Conservation (phyloP, 2,113 vertebrate species). For the Amphilophus citrinellus region DNA sequence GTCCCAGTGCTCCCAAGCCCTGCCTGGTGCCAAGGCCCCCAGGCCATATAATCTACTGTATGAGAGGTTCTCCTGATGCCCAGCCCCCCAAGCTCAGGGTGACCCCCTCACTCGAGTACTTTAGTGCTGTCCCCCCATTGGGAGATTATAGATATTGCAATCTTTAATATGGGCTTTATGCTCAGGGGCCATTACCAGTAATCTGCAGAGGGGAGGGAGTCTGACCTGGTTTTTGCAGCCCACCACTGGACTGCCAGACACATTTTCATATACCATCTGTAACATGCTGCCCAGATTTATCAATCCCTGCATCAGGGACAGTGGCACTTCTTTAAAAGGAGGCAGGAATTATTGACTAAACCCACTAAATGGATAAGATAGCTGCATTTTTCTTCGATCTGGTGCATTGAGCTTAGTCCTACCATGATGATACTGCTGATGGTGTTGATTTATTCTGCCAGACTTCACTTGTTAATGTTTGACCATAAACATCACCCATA, state of each 20-base stretch:
- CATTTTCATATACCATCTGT: constrained; percentile 80
- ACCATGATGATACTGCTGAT: constrained; percentile 30
- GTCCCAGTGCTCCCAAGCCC: constrained; percentile 54
- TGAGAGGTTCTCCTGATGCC: constrained; percentile 63
- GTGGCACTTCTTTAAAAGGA: constrained; percentile 41
- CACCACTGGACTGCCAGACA: constrained; percentile 74
- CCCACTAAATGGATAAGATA: constrained; percentile 12
- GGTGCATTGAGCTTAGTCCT: constrained; percentile 9
- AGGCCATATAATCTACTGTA: constrained; percentile 77
- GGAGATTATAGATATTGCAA: constrained; percentile 86
- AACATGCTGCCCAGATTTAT: constrained; percentile 66
- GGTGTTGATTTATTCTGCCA: constrained; percentile 31
- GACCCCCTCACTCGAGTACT: constrained; percentile 79
- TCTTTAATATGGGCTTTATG: constrained; percentile 86
- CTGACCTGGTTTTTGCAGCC: constrained; percentile 80
- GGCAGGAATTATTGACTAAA: constrained; percentile 38
- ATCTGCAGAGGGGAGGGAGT: constrained; percentile 77
- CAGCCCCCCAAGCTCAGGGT: constrained; percentile 67
- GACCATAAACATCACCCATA: background rate
- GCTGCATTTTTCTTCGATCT: constrained; percentile 25
- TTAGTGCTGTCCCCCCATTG: constrained; percentile 78
- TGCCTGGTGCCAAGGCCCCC: constrained; percentile 55
- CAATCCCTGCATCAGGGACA: constrained; percentile 51
- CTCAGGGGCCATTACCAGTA: constrained; percentile 83
- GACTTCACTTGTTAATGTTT: constrained; percentile 42